phyloP scores from a whole-genome alignment of 2,888 invertebrate species.

The Mayetiola destructor region DNA sequence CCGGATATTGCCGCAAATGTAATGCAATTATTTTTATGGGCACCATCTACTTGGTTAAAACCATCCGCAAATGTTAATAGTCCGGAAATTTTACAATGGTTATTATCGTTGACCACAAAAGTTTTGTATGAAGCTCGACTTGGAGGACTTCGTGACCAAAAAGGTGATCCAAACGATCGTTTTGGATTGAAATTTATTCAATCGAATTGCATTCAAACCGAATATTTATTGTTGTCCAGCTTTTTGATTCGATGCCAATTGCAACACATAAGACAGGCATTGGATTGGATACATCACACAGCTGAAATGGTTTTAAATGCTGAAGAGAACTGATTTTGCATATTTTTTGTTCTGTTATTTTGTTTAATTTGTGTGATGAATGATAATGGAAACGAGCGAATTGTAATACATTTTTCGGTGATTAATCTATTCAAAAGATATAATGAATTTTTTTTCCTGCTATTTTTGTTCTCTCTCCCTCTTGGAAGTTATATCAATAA shows the following conservation, averaged over 20 bases:
- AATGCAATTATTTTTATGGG: slow-evolving; percentile 60
- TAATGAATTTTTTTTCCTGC: too few relatives aligned
- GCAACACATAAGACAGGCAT: slow-evolving; percentile 43
- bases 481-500: too few relatives aligned
- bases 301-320: background rate
- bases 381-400: too few relatives aligned
- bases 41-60: slow-evolving; percentile 52
- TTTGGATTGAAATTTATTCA: slow-evolving; percentile 19
- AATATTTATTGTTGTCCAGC: slow-evolving; percentile 55
- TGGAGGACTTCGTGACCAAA: slow-evolving; percentile 9
- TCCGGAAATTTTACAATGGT: slow-evolving; percentile 57
- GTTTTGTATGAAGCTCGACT: slow-evolving; percentile 46
- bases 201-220: slow-evolving; percentile 50
- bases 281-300: slow-evolving; percentile 45
- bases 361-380: background rate
- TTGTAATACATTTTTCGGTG: too few relatives aligned
- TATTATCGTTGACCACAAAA: slow-evolving; percentile 58
- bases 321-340: slow-evolving; percentile 18
- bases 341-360: background rate
- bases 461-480: too few relatives aligned
- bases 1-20: slow-evolving; percentile 56
- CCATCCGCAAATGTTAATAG: slow-evolving; percentile 42
- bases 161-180: slow-evolving; percentile 14
- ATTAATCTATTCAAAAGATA: too few relatives aligned
- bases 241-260: slow-evolving; percentile 50